Evolutionary conservation across 2,888 invertebrate genomes (phyloP), one percentile per base, ranked within the genome.

Genomic region (Temnothorax rugatulus): DNA sequence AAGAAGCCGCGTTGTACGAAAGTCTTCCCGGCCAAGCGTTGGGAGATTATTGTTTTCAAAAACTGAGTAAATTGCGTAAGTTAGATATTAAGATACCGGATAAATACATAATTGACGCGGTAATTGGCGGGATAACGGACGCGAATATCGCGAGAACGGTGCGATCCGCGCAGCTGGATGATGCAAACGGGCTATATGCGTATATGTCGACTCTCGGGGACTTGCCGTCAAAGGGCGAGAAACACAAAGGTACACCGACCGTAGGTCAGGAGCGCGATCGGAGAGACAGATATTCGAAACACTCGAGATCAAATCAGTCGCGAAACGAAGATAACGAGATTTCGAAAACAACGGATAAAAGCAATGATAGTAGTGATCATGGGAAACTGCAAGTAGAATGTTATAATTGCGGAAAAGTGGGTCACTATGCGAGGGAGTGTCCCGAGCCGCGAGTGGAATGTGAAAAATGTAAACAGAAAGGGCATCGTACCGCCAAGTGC

Each of bases 1-100:
- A 25, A 2, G 77, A 74, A 21, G 74, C 74, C 1, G 79, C 61
- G 1, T 8, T 61, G 0, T 85, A 83, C 18, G 18, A 61, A 34
- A 83, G 2, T 59, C 68, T 4, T 0, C 18, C 18, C 0, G 18
- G 34, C 0, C 18, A 61, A 34, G 2, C 77, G 1, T 9, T 83
- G 0, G 61, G 83, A 0, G 83, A 85, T 5, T 73, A 83, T 5
- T 83, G 83, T 13, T 79, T 83, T 15, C 68, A 83, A 2, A 84
- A 82, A 4, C 0, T 82, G 0, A 25, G 9, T 1, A 64, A 64
- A 0, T 1, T 82, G 2, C 38, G 59, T 18, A 41, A 52, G 0
- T 8, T 76, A 9, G 13, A 83, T 1, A 38, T 83, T 0, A 13
- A 0, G 1, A 44, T 85, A 0, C 38, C 18, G 8, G 61, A 61